Evolutionary conservation across 2,888 invertebrate species (phyloP).

Genomic region (Pristionchus mayeri): DNA sequence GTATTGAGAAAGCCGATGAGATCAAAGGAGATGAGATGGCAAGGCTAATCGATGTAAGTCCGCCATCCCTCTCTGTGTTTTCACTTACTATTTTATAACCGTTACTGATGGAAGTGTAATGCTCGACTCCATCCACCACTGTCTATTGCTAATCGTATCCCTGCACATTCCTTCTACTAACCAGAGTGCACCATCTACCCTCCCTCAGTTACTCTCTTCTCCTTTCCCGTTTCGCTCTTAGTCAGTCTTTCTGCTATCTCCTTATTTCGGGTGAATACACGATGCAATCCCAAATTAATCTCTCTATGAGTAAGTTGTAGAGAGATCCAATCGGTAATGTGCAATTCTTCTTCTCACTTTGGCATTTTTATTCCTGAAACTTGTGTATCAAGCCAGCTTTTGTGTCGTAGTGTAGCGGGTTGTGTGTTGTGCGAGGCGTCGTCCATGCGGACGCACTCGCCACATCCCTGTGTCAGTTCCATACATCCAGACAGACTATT

Average conservation of each 20-base stretch:
- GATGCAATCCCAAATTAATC: background rate
- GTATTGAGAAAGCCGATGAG: conserved; percentile 53
- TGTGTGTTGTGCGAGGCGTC: background rate
- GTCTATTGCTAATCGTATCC: conserved; percentile 15
- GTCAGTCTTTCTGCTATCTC: background rate
- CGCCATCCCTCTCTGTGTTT: background rate
- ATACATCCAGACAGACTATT: background rate
- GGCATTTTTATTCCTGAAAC: background rate
- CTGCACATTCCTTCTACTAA: conserved; percentile 4
- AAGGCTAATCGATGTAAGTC: conserved; percentile 38
- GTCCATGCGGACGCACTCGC: background rate
- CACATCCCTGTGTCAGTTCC: background rate
- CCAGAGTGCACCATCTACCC: background rate
- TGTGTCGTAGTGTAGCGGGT: conserved; percentile 32
- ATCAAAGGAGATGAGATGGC: conserved; percentile 51
- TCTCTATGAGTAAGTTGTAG: conserved; percentile 37
- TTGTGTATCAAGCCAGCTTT: background rate
- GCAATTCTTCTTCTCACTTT: background rate
- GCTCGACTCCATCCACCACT: conserved; percentile 6
- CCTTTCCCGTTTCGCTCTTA: background rate
- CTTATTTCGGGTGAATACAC: conserved; percentile 4
- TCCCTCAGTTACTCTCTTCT: background rate
- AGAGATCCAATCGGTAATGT: background rate
- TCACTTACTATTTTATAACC: conserved; percentile 2
- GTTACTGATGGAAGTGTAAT: background rate